phyloP scores from a whole-genome alignment of 2,113 vertebrate genomes.

The Fregata magnificens region DNA sequence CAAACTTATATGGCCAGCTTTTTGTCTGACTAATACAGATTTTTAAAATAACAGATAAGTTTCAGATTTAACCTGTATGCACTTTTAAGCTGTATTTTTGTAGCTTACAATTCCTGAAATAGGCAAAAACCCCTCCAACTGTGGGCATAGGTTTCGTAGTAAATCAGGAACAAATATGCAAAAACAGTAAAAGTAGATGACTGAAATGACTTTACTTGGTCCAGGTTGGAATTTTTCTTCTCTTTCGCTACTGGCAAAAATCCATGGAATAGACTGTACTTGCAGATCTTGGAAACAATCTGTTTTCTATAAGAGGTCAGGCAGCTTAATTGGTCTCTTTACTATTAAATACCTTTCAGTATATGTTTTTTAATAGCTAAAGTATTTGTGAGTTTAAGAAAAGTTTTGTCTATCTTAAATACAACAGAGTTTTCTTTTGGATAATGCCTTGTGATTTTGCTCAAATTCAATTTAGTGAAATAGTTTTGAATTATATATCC shows the following conservation, averaged over 20 bases:
- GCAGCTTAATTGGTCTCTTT: not conserved
- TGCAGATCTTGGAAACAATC: not conserved
- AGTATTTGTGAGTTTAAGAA: not conserved
- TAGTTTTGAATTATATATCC: not conserved
- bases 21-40: not conserved
- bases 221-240: not conserved
- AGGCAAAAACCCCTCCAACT: not conserved
- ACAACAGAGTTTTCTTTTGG: not conserved
- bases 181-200: not conserved
- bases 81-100: not conserved
- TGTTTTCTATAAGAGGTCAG: not conserved
- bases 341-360: not conserved
- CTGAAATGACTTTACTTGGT: not conserved
- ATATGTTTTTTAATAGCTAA: not conserved
- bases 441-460: not conserved
- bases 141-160: not conserved
- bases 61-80: not conserved
- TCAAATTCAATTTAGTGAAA: not conserved
- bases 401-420: not conserved
- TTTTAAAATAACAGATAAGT: not conserved
- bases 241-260: not conserved
- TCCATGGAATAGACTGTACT: not conserved
- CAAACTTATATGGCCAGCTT: accelerated
- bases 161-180: not conserved
- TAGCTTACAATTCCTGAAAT: not conserved